A percentile compares a stretch with the other conserved stretches of the same genome.
Evolutionary conservation across 2,113 vertebrate genomes (phyloP).

Genomic region (Lamprologus callipterus): DNA sequence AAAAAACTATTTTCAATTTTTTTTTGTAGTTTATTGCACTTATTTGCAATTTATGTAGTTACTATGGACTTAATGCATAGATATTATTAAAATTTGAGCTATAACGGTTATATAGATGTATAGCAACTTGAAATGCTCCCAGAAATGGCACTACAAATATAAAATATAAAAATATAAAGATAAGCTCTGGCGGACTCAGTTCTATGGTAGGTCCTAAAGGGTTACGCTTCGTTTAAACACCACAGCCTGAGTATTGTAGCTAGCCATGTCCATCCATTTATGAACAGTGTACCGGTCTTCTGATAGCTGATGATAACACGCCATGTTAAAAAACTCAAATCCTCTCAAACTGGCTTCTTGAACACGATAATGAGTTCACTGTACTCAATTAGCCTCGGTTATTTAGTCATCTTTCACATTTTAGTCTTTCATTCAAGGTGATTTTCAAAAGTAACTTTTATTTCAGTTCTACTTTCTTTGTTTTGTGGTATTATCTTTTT

Average conservation of each 20-base stretch:
- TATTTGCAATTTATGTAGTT: background rate
- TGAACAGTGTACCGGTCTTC: background rate
- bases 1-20: background rate
- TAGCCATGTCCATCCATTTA: background rate
- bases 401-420: background rate
- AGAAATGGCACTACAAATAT: background rate
- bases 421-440: background rate
- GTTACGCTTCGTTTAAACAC: background rate
- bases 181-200: background rate
- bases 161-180: background rate
- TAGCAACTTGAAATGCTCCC: background rate
- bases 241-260: background rate
- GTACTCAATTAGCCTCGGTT: background rate
- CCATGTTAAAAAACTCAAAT: background rate
- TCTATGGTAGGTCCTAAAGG: background rate
- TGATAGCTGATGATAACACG: background rate
- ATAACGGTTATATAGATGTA: accelerated
- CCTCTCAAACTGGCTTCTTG: background rate
- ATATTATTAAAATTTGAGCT: background rate
- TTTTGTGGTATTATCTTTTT: background rate
- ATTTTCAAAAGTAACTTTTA: background rate
- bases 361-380: background rate
- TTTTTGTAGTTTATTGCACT: background rate
- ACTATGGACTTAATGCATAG: background rate
- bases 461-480: background rate